Evolutionary conservation across 2,888 invertebrate genomes (phyloP).

Genomic region (Drosophila rubida): DNA sequence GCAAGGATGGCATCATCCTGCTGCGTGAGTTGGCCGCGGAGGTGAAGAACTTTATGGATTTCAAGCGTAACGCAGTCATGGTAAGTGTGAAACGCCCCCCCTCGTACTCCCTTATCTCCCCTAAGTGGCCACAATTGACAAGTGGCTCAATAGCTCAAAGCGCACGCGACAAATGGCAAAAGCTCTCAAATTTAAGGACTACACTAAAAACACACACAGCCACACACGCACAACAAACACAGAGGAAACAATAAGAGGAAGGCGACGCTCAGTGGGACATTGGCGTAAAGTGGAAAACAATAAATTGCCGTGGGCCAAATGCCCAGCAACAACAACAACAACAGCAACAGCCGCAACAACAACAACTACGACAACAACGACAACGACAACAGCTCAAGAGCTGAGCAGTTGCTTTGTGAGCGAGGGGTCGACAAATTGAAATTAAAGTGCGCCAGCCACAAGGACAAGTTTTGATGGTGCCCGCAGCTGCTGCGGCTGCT

Average conservation of each 20-base stretch:
- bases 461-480: conserved; percentile 74
- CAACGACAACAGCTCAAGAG: conserved; percentile 19
- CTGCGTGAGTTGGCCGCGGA: conserved; percentile 95
- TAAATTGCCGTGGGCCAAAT: conserved; percentile 70
- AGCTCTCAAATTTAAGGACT: conserved; percentile 54
- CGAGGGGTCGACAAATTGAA: conserved; percentile 66
- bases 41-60: conserved; percentile 97
- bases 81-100: conserved; percentile 86
- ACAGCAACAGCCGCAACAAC: conserved; percentile 13
- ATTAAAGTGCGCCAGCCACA: conserved; percentile 76
- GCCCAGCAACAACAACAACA: conserved; percentile 30
- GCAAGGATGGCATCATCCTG: conserved; percentile 93
- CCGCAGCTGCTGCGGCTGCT: conserved; percentile 69
- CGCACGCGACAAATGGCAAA: conserved; percentile 41
- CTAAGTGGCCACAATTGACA: conserved; percentile 62
- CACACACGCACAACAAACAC: conserved; percentile 17
- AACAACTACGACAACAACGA: conserved; percentile 19
- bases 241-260: conserved; percentile 50
- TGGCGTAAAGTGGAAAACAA: conserved; percentile 77
- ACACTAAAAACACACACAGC: conserved; percentile 46
- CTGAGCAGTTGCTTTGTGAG: conserved; percentile 7
- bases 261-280: conserved; percentile 44
- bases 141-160: conserved; percentile 75
- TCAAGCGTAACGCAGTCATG: conserved; percentile 96
- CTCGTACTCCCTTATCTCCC: background rate